Evolutionary conservation across 2,888 invertebrate genomes (phyloP), one percentile per base, ranked within the genome.

Genomic region (Hololepta plana): DNA sequence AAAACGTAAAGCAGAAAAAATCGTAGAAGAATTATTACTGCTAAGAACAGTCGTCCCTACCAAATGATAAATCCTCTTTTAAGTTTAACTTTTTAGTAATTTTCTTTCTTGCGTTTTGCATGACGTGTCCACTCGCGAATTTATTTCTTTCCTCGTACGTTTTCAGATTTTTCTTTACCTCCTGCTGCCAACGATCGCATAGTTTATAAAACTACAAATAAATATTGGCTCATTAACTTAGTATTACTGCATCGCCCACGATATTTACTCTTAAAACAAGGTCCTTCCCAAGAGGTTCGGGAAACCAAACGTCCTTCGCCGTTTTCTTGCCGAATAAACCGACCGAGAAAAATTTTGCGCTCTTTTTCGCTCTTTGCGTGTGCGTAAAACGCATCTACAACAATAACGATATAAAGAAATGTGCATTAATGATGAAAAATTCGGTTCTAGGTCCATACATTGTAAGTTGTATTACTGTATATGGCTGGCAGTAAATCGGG

Each of bases 311-410:
- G 35, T 64, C 51, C 26, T 60, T 55, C 11, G 67, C 63, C 12
- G 62, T 60, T 38, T 64, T 57, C 33, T 64, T 60, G 8, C 75
- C 76, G 54, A 85, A 84, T 21, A 85, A 51, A 1, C 84, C 84
- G 26, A 67, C 59, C 1, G 72, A 64, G 55, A 84, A 85, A 46
- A 67, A 62, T 39, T 62, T 62, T 0, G 81, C 81, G 51, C 85
- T 85, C 40, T 67, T 66, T 28, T 68, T 60, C 0, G 84, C 67
- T 37, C 85, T 62, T 45, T 82, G 73, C 2, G 77, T 77, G 2
- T 70, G 67, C 10, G 85, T 85, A 38, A 67, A 75, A 40, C 71
- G 72, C 43, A 85, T 77, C 72, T 80, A 57, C 34, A 61, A 59
- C 25, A 31, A 32, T 19, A 29, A 11, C 12, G 6, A 12, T 28